Evolutionary conservation across 2,888 invertebrate species (phyloP).

Genomic region (Cylloceria caligata): DNA sequence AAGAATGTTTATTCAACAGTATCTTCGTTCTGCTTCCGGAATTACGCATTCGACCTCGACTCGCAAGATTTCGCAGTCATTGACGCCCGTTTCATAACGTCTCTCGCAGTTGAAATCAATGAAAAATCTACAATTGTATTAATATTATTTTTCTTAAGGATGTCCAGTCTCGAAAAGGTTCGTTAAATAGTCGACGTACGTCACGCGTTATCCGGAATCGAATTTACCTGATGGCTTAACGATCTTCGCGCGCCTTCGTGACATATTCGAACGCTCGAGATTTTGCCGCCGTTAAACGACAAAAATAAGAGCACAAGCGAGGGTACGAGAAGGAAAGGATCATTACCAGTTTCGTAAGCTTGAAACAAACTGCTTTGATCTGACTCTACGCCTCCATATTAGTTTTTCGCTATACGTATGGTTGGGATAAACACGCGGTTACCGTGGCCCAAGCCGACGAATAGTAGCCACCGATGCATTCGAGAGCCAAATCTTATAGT

Average conservation of each 20-base stretch:
- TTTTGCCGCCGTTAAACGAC: neutral
- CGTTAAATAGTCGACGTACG: no score
- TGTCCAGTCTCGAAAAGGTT: no score
- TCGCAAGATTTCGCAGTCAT: slow-evolving; percentile 28
- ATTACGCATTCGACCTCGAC: slow-evolving; percentile 33
- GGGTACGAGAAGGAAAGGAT: neutral
- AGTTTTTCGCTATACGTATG: neutral
- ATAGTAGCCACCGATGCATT: neutral
- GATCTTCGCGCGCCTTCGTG: no score
- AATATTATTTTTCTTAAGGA: no score
- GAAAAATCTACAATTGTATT: no score
- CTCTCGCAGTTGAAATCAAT: no score
- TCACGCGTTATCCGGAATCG: no score
- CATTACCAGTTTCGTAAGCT: neutral
- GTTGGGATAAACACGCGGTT: neutral
- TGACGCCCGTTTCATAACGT: neutral
- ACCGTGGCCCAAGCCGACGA: neutral
- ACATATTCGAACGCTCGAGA: no score
- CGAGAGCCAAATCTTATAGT: slow-evolving; percentile 33
- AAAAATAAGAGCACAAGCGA: neutral
- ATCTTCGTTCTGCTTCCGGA: slow-evolving; percentile 10
- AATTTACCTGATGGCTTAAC: no score
- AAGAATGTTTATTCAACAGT: neutral
- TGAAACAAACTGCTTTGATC: neutral
- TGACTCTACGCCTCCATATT: neutral